phyloP scores from a whole-genome alignment of 2,888 invertebrate genomes.

The Drosophila anceps region DNA sequence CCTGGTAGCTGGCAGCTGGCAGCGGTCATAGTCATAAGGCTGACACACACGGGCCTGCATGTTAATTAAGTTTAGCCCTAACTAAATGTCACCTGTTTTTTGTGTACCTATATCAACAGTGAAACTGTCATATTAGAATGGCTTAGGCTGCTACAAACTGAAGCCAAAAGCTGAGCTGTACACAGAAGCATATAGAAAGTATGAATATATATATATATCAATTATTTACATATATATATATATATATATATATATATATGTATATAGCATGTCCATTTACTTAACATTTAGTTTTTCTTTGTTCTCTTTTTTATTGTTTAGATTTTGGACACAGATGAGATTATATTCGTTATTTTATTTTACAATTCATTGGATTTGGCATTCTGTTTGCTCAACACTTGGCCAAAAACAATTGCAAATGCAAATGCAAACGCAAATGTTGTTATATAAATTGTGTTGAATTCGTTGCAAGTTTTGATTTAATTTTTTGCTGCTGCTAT shows the following conservation, averaged over 20 bases:
- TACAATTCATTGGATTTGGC: conserved; percentile 53
- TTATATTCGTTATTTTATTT: conserved; percentile 38
- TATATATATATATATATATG: not conserved
- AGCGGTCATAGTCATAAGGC: conserved; percentile 34
- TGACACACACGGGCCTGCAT: conserved; percentile 18
- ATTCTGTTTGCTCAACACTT: conserved; percentile 66
- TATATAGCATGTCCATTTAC: not conserved
- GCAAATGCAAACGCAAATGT: conserved; percentile 50
- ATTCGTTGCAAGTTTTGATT: conserved; percentile 33
- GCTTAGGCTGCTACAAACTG: conserved; percentile 32
- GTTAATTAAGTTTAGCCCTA: conserved; percentile 72
- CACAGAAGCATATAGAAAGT: conserved; percentile 13
- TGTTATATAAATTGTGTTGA: conserved; percentile 26
- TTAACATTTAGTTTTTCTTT: conserved; percentile 12
- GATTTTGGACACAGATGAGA: conserved; percentile 8
- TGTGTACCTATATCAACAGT: conserved; percentile 65
- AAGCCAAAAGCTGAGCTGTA: conserved; percentile 14
- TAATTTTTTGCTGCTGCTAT: conserved; percentile 26
- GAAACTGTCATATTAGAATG: conserved; percentile 59
- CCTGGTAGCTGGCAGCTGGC: too few species aligned
- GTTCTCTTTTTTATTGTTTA: not conserved
- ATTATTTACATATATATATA: conserved; percentile 12
- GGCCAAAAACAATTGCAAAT: conserved; percentile 45
- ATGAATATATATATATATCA: conserved; percentile 18
- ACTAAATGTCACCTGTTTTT: conserved; percentile 44